Base-by-base conservation (phyloP, 2,888 invertebrate genomes). In the Zhuqinia jingwanae region DNA sequence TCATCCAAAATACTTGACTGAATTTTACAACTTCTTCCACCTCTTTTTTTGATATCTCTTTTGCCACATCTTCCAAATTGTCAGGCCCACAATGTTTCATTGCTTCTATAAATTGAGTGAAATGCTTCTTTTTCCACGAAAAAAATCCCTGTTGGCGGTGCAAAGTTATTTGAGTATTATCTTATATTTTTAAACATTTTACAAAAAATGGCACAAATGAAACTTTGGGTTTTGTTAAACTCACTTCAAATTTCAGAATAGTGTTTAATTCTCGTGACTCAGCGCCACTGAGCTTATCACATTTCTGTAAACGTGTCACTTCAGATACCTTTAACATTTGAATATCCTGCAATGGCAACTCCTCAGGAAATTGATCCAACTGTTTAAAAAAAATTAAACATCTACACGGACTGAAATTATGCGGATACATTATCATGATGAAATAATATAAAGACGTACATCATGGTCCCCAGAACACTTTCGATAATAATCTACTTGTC, bases 21-120 rank as follows among this genome's bases (percentile, higher is more conserved):
- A 84, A 88, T 0, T 45, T 50, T 0, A 81, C 65, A 11, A 88
- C 87, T 15, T 88, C 88, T 58, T 87, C 84, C n/a, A 58, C 8
- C 1, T 63, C n/a, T 47, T 80, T 80, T 0, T 20, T 53, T 8
- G 25, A n/a, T n/a, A 84, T 15, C 2, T 75, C 63, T 13, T 30
- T 11, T 0, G 81, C 53, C 13, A 88, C 65, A 5, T 17, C n/a
- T 45, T 68, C 75, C 17, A 87, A 60, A 53, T 88, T 65, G 8
- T 87, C 81, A 1, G 58, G 6, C 13, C 88, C 88, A 56, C 68
- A 27, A 13, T 17, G 25, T 1, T 17, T 22, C 58, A 85, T 15
- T 1, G 76, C 58, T 42, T 73, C 42, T 2, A 87, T 10, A 25
- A 87, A 88, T 56, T 58, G 20, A 15, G 47, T 60, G 58, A 76